phyloP scores from a whole-genome alignment of 2,797 vertebrate genomes.

The Cephalopachus bancanus region DNA sequence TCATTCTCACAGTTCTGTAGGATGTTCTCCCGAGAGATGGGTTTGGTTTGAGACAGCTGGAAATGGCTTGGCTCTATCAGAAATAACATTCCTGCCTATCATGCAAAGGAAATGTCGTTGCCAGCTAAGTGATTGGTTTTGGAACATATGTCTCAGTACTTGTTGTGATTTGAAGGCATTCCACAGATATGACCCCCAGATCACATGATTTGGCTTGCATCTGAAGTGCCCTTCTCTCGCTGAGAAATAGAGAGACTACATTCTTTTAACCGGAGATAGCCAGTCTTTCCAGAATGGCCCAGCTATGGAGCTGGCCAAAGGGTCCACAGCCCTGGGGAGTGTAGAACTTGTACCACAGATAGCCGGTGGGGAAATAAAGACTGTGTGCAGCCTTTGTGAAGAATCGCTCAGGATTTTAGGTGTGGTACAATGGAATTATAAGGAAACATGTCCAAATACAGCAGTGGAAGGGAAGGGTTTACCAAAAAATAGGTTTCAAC shows the following conservation, averaged over 20 bases:
- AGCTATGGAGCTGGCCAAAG: not conserved
- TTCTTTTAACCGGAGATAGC: constrained; percentile 12
- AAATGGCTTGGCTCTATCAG: constrained; percentile 57
- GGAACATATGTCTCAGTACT: not conserved
- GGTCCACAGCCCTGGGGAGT: not conserved
- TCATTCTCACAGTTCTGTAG: constrained; percentile 27
- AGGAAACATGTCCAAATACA: not conserved
- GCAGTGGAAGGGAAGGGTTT: not conserved
- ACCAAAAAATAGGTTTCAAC: not conserved
- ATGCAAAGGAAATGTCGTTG: constrained; percentile 29
- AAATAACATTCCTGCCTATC: constrained; percentile 1
- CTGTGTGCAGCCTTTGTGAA: not conserved
- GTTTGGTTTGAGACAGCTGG: constrained; percentile 30
- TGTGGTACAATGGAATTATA: not conserved
- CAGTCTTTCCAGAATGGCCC: not conserved
- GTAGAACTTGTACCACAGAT: not conserved
- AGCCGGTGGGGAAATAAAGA: not conserved
- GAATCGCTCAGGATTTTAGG: not conserved
- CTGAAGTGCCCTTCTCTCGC: not conserved
- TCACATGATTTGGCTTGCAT: constrained; percentile 9
- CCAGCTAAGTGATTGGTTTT: constrained; percentile 64
- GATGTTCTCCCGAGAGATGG: constrained; percentile 49
- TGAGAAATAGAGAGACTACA: not conserved
- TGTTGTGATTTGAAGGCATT: constrained; percentile 53
- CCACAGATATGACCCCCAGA: not conserved